These are phyloP conservation scores for Peromyscus melanophrys DNA, from an alignment of 2,797 vertebrate species.

Conservation along the genomic window DNA sequence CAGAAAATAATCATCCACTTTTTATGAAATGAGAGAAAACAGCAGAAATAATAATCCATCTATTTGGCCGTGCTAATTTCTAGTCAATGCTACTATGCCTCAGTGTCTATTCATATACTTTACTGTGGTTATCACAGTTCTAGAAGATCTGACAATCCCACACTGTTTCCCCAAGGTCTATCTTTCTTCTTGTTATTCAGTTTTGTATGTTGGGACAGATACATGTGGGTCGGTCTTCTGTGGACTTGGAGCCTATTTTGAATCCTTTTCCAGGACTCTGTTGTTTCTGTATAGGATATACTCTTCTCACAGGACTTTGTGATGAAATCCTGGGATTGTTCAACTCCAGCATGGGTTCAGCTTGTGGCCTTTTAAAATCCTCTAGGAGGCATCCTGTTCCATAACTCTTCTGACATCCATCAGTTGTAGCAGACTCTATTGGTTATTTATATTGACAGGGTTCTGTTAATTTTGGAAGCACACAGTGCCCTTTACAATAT, in stretches of 20 bases:
- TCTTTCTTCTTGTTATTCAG: not conserved
- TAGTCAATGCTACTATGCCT: not conserved
- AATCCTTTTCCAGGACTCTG: not conserved
- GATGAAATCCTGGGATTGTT: slow-evolving; percentile 6
- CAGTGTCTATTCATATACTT: not conserved
- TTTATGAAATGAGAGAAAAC: slow-evolving; percentile 25
- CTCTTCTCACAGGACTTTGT: not conserved
- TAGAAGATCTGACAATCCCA: not conserved
- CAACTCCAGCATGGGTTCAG: not conserved
- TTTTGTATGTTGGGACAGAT: not conserved
- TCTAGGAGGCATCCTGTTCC: not conserved
- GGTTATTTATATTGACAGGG: slow-evolving; percentile 43
- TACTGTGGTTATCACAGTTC: not conserved
- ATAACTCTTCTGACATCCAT: not conserved
- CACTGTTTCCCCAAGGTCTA: not conserved
- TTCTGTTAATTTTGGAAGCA: slow-evolving; percentile 52
- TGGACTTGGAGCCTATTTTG: not conserved
- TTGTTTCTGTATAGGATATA: not conserved
- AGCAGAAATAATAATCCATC: not conserved
- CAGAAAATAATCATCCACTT: not conserved
- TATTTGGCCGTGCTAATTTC: not conserved
- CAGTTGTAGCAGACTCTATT: slow-evolving; percentile 17
- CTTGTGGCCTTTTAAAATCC: not conserved
- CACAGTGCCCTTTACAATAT: not conserved
- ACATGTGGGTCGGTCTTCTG: not conserved